Evolutionary conservation across 2,797 vertebrate genomes (phyloP), one percentile per base, ranked within the genome.

Genomic region (Heteromormyrus szaboi): DNA sequence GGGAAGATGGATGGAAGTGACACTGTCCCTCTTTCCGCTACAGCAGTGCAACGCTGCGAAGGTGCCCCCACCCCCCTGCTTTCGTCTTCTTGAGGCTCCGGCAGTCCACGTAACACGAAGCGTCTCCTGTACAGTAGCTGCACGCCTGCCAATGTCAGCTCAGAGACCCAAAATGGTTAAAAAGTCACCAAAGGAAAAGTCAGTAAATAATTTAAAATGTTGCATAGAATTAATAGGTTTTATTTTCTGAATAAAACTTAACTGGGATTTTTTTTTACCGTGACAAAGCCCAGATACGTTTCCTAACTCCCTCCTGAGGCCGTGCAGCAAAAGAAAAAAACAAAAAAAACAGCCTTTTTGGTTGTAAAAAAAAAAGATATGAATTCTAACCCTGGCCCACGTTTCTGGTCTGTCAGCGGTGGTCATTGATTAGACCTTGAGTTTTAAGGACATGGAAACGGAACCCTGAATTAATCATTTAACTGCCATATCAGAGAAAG

Each of bases 161-260:
- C 88, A 88, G n/a, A 88, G 88, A 90, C 90, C 90, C 89, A 7
- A 19, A 91, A 6, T 90, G 87, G 84, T 90, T 87, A 90, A 89
- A 93, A 89, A 93, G 91, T 92, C 89, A 88, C 86, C 90, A 88
- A 88, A 89, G 44, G 41, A 62, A 83, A 53, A 0, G 17, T 54
- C 22, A 50, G 54, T 37, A n/a, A 53, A 88, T 48, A 91, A 90
- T 93, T 56, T 12, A 76, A 79, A 89, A 90, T 93, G 93, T 95
- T 96, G 95, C 95, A 96, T 96, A 95, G 95, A 95, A 95, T 95
- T 89, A 93, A 94, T 72, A n/a, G 46, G n/a, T 88, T 85, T 86
- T 68, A 17, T 86, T 86, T 92, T 93, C 90, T 90, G 91, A 94
- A 92, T 90, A 93, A 85, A 90, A 92, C 83, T 94, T 93, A 93